Evolutionary conservation across 2,113 vertebrate genomes (phyloP), one percentile per base, ranked within the genome.

Genomic region (Tychaedon coryphoeus): DNA sequence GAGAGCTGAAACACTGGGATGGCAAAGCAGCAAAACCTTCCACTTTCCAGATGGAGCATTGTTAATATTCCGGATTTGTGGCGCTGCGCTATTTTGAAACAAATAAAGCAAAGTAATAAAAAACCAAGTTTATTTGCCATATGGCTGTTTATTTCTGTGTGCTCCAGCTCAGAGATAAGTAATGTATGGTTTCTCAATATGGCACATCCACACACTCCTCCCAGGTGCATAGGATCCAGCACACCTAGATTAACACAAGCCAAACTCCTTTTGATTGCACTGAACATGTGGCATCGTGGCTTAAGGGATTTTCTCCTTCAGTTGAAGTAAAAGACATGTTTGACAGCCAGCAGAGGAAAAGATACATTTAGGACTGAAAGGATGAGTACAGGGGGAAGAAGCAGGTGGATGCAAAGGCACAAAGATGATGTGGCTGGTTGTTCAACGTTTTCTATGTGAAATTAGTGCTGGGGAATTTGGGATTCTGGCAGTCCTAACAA

Each of bases 41-140:
- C 88, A 47, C 90, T 91, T 92, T 96, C 96, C 98, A 98, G 98
- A 98, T 97, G 97, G 96, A 97, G 82, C 50, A 29, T 73, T 97
- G 97, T 98, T 97, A 98, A 98, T 95, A 98, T 96, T 97, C 95
- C 83, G 89, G 92, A 97, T 98, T 97, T 97, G 97, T 96, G 97
- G 75, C 67, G 51, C 58, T 91, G 86, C 8, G 93, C 83, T 97
- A 86, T 95, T 97, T 95, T 64, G 94, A 97, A 98, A 97, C 95
- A 96, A 97, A 97, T 97, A 97, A 97, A 98, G 86, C 81, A 53
- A 80, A 97, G 96, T 85, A 94, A 95, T 97, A 97, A 98, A 97
- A 92, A 93, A 29, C 0, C 2, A 96, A 97, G 95, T 97, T 97
- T 95, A 84, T 97, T 97, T 96, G 96, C 98, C 98, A 98, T 98